Conservation (phyloP, 1,140 invertebrate species). For the Neodiprion virginianus region DNA sequence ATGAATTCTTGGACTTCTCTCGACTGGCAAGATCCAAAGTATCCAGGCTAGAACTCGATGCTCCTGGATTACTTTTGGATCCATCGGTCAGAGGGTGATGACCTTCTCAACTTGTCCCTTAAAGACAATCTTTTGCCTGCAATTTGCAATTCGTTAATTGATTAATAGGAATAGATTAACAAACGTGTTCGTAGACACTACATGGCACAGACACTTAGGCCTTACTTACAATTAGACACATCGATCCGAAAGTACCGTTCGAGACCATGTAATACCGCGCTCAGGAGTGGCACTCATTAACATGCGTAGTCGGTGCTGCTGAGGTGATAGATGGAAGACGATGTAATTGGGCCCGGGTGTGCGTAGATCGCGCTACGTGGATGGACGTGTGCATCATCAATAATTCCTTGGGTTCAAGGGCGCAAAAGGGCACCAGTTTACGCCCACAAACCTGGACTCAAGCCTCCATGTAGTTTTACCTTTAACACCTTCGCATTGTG, state of each 20-base stretch:
- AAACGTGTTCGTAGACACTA: background rate
- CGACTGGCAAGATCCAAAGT: no score
- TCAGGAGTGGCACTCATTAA: slow-evolving; percentile 1
- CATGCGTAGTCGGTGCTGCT: background rate
- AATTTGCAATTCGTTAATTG: no score
- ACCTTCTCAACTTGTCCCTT: no score
- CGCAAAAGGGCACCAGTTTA: slow-evolving; percentile 14
- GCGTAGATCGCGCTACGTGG: no score
- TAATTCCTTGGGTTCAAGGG: slow-evolving; percentile 31
- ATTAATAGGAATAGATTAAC: background rate
- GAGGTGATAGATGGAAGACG: slow-evolving; percentile 30
- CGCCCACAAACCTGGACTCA: background rate
- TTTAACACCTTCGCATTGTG: slow-evolving; percentile 5
- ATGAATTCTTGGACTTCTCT: no score
- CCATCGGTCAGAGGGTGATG: no score
- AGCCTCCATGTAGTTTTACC: background rate
- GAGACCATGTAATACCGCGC: no score
- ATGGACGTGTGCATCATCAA: slow-evolving; percentile 34
- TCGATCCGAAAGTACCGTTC: background rate
- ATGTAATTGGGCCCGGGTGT: no score
- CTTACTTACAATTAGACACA: no score
- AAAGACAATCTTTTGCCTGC: no score
- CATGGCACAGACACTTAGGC: background rate
- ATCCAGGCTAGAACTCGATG: no score
- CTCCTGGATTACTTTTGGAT: no score